Evolutionary conservation across 2,797 vertebrate genomes (phyloP).

Genomic region (Onychomys arenicola): DNA sequence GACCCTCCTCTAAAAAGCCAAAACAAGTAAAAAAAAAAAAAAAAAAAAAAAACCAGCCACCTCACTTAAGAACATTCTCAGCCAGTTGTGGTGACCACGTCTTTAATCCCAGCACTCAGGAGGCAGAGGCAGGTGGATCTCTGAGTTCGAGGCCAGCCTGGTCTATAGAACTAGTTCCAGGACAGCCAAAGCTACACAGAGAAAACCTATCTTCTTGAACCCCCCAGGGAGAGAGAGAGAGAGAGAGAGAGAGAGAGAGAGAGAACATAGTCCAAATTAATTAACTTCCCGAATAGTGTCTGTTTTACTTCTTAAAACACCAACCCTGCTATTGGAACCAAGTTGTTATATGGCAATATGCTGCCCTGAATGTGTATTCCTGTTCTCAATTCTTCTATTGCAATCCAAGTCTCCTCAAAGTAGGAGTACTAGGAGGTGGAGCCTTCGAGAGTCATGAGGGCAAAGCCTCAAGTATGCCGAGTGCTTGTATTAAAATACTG

Average conservation of each 20-base stretch:
- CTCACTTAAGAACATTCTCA: neutral
- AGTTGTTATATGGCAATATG: neutral
- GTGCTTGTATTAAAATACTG: neutral
- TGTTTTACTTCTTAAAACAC: neutral
- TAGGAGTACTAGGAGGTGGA: neutral
- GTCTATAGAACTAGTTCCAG: too few species aligned
- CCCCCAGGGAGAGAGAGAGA: too few species aligned
- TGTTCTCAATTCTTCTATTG: neutral
- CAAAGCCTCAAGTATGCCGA: neutral
- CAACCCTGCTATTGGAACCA: neutral
- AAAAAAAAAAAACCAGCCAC: neutral
- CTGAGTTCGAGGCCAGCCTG: too few species aligned
- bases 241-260: too few species aligned
- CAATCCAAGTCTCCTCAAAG: neutral
- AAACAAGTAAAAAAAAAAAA: neutral
- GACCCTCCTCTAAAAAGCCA: neutral
- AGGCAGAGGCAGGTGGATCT: too few species aligned
- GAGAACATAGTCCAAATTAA: too few species aligned
- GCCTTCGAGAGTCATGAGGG: neutral
- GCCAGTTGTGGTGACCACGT: neutral
- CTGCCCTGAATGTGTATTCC: neutral
- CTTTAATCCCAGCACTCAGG: neutral
- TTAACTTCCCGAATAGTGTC: neutral
- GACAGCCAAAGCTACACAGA: too few species aligned
- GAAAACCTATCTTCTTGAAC: too few species aligned